Evolutionary conservation across 2,113 vertebrate genomes (phyloP).

Genomic region (Excalfactoria chinensis): DNA sequence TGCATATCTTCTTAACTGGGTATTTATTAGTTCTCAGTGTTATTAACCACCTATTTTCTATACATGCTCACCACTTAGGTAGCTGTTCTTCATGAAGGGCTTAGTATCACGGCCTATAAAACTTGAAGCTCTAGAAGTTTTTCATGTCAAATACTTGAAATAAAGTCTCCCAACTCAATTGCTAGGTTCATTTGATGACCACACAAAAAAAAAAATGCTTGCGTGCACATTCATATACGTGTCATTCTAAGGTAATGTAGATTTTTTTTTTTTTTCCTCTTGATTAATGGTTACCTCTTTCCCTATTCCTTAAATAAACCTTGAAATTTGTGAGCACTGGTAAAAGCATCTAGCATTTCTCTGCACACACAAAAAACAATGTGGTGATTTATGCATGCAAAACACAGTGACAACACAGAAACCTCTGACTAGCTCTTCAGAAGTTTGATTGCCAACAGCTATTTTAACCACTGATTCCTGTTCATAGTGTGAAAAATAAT

Average conservation of each 20-base stretch:
- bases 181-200: not conserved
- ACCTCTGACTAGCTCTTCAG: not conserved
- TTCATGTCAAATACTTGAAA: not conserved
- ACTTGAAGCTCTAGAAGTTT: not conserved
- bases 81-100: not conserved
- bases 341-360: no score
- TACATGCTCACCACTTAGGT: not conserved
- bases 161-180: not conserved
- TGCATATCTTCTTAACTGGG: not conserved
- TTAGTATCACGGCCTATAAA: not conserved
- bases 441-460: not conserved
- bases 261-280: not conserved
- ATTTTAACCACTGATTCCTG: not conserved
- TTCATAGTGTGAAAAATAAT: not conserved
- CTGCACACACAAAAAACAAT: not conserved
- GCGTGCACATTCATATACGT: no score
- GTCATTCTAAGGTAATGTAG: not conserved
- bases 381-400: not conserved
- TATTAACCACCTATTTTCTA: not conserved
- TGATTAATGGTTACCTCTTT: not conserved
- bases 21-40: not conserved
- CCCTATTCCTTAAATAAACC: not conserved
- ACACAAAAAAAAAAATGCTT: no score
- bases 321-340: not conserved
- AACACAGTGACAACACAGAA: not conserved